These are phyloP conservation scores for Plecotus auritus DNA, from an alignment of 2,113 vertebrate species.

Conservation along the genomic window DNA sequence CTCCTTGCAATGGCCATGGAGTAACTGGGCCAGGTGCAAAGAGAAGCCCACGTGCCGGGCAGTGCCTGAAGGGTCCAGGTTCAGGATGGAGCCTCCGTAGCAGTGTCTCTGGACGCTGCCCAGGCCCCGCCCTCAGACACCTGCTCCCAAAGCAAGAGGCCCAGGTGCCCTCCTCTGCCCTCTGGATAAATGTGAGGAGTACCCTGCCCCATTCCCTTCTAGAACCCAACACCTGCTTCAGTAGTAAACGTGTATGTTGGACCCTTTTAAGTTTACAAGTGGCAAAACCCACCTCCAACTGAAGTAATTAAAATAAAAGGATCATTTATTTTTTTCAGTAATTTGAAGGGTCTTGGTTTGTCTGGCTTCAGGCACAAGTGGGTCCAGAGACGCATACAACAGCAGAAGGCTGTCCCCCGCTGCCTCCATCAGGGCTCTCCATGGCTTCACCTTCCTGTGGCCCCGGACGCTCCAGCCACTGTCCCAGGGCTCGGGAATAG, in stretches of 20 bases:
- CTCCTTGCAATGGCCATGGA: not conserved
- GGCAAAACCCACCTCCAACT: not conserved
- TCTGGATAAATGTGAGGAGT: not conserved
- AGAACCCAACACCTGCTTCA: not conserved
- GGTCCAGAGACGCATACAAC: not conserved
- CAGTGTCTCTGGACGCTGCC: not conserved
- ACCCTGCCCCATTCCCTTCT: not conserved
- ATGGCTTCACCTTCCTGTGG: not conserved
- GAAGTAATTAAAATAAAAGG: not conserved
- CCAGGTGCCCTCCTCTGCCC: fast-evolving
- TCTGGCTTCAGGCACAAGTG: not conserved
- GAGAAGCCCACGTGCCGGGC: not conserved
- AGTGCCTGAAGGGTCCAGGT: not conserved
- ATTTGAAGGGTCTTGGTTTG: not conserved
- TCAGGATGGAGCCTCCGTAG: not conserved
- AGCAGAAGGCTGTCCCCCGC: not conserved
- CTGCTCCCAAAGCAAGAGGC: not conserved
- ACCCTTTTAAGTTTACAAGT: not conserved
- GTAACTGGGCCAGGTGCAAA: not conserved
- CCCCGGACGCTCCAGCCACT: not conserved
- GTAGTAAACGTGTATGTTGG: not conserved
- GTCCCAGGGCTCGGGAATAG: not conserved
- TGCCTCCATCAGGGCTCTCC: not conserved
- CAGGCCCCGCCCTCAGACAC: not conserved
- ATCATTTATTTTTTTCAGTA: not conserved